phyloP scores from a whole-genome alignment of 2,888 invertebrate species.

The Drosophila eohydei region DNA sequence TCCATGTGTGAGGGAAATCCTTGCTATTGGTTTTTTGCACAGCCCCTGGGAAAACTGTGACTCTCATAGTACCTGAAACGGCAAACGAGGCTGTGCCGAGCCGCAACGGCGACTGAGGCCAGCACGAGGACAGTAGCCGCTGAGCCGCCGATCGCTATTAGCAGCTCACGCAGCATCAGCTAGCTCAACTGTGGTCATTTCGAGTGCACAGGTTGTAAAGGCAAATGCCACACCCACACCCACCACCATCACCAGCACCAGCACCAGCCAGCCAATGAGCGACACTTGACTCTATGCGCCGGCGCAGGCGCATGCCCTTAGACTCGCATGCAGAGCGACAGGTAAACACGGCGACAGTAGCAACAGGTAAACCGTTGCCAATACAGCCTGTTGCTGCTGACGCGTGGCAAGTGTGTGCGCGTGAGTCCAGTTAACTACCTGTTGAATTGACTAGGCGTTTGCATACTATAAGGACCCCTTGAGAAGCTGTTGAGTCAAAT shows the following conservation, averaged over 20 bases:
- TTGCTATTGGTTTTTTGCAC: slow-evolving; percentile 69
- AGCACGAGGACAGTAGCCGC: slow-evolving; percentile 54
- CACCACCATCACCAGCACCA: slow-evolving; percentile 9
- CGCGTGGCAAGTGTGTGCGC: slow-evolving; percentile 62
- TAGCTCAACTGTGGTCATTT: slow-evolving; percentile 68
- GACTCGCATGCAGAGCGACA: slow-evolving; percentile 52
- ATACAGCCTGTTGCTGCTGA: slow-evolving; percentile 44
- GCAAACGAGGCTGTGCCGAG: neutral
- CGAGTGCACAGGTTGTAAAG: slow-evolving; percentile 74
- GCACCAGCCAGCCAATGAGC: slow-evolving; percentile 7
- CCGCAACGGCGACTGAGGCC: neutral
- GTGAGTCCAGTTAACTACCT: slow-evolving; percentile 39
- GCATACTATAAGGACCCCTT: slow-evolving; percentile 3
- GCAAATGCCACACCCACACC: slow-evolving; percentile 45
- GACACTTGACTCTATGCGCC: slow-evolving; percentile 82
- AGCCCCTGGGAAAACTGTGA: slow-evolving; percentile 54
- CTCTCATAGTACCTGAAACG: slow-evolving; percentile 25
- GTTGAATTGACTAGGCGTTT: slow-evolving; percentile 22
- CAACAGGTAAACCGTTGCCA: slow-evolving; percentile 78
- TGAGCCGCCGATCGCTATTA: slow-evolving; percentile 34
- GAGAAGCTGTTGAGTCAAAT: neutral
- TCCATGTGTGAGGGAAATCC: slow-evolving; percentile 65
- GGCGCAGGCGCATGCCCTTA: slow-evolving; percentile 61
- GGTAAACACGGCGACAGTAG: slow-evolving; percentile 52
- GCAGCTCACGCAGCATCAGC: slow-evolving; percentile 9